Conservation (phyloP, 2,113 vertebrate genomes). For the Chaetodon trifascialis region DNA sequence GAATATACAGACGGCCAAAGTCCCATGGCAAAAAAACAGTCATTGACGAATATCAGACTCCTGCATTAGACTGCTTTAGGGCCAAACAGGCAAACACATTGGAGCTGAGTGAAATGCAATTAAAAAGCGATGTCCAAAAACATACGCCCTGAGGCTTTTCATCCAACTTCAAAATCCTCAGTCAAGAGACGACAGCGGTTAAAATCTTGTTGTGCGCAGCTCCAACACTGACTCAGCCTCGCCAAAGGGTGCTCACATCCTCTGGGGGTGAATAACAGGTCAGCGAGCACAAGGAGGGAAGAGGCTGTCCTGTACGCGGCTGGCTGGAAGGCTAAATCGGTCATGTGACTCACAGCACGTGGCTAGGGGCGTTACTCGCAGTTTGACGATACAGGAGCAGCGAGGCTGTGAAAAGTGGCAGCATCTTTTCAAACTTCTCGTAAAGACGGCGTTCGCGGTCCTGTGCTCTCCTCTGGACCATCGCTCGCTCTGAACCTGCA, state of each 20-base stretch:
- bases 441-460: neutral
- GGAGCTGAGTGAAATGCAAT: neutral
- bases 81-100: too few species aligned
- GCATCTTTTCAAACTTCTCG: neutral
- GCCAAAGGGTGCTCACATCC: conserved; percentile 26
- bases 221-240: conserved; percentile 1
- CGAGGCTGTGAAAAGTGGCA: neutral
- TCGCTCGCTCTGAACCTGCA: neutral
- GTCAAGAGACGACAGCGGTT: neutral
- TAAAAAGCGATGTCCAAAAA: neutral
- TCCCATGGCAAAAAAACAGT: too few species aligned
- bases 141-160: neutral
- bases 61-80: too few species aligned
- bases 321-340: conserved; percentile 26
- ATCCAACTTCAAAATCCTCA: neutral
- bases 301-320: conserved; percentile 25
- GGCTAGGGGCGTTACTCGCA: conserved; percentile 18
- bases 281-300: conserved; percentile 21
- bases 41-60: too few species aligned
- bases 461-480: neutral
- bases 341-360: conserved; percentile 62
- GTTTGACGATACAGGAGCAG: conserved; percentile 6
- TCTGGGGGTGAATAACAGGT: conserved; percentile 35
- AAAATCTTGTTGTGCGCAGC: neutral
- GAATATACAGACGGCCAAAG: neutral